Base-by-base conservation (phyloP, 2,888 invertebrate genomes). In the Sesia bembeciformis region DNA sequence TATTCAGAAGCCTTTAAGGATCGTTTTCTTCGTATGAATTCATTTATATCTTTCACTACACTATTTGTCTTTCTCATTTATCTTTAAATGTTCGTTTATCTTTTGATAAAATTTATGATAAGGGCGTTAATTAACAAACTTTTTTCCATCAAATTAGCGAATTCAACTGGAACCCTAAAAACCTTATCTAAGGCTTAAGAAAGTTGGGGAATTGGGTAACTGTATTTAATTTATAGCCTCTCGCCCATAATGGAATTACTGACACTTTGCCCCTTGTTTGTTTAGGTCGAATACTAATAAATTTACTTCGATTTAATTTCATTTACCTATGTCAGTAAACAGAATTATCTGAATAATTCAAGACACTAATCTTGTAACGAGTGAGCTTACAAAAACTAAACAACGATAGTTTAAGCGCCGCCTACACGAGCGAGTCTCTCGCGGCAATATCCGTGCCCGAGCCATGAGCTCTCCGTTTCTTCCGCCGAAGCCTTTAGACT, bases 161-260 rank as follows among this genome's bases (percentile, higher is more conserved):
- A 50, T 50, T 50, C 38, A 38, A 50, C 50, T 50, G 50, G 7
- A 50, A 58, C 58, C 54, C 51, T 57, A 56, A 53, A 56, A 50
- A 52, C 54, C 54, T 55, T 52, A 53, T 53, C 49, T 43, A 49
- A 40, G 56, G 62, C 60, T 61, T 59, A 60, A 53, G 56, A 56
- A 58, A 62, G 60, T 62, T 59, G 51, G 49, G 40, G 43, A 59
- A 57, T 61, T 60, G 53, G 53, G 52, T 41, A 57, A 56, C 55
- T 57, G 58, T 58, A 54, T 60, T 60, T 54, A 62, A 60, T 57
- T 61, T 61, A 60, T 61, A 58, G 57, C 56, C 43, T 56, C 57
- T 56, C 53, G 52, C 40, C 49, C 51, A 56, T 62, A 62, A 58
- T 56, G 53, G 46, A 60, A 58, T 63, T 61, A 61, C 56, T 57